Conservation (phyloP, 2,113 vertebrate genomes). For the Verasper variegatus region DNA sequence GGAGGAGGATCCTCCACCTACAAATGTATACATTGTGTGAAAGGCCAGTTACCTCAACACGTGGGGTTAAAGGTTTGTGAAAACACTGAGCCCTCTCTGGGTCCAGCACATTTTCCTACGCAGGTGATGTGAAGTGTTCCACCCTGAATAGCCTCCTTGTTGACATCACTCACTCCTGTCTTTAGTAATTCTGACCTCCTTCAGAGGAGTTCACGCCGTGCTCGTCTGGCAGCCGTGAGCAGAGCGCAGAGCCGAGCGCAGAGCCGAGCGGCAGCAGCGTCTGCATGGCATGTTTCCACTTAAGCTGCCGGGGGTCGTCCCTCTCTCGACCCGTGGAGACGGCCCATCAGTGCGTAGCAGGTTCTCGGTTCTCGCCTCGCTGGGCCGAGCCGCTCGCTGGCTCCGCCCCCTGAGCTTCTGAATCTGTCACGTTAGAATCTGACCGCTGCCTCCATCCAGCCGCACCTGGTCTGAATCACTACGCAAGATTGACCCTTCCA, state of each 20-base stretch:
- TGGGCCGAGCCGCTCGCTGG: not conserved
- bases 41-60: slow-evolving; percentile 20
- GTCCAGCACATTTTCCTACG: slow-evolving; percentile 66
- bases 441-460: slow-evolving; percentile 29
- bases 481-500: slow-evolving; percentile 1
- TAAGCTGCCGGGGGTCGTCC: slow-evolving; percentile 15
- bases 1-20: slow-evolving; percentile 21
- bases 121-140: slow-evolving; percentile 73
- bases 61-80: slow-evolving; percentile 70
- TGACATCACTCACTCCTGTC: slow-evolving; percentile 61
- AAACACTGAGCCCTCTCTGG: slow-evolving; percentile 61
- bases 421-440: slow-evolving; percentile 58
- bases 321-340: slow-evolving; percentile 24
- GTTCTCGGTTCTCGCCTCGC: slow-evolving; percentile 28
- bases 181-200: slow-evolving; percentile 49
- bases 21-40: slow-evolving; percentile 30
- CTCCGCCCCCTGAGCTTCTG: slow-evolving; percentile 31
- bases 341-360: slow-evolving; percentile 19
- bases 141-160: slow-evolving; percentile 59
- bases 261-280: not conserved
- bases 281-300: slow-evolving; percentile 56
- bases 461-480: slow-evolving; percentile 64
- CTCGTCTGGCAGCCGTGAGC: slow-evolving; percentile 3
- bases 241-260: too few species aligned
- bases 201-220: slow-evolving; percentile 30